phyloP scores from a whole-genome alignment of 2,797 vertebrate genomes.

The Otolemur crassicaudatus region DNA sequence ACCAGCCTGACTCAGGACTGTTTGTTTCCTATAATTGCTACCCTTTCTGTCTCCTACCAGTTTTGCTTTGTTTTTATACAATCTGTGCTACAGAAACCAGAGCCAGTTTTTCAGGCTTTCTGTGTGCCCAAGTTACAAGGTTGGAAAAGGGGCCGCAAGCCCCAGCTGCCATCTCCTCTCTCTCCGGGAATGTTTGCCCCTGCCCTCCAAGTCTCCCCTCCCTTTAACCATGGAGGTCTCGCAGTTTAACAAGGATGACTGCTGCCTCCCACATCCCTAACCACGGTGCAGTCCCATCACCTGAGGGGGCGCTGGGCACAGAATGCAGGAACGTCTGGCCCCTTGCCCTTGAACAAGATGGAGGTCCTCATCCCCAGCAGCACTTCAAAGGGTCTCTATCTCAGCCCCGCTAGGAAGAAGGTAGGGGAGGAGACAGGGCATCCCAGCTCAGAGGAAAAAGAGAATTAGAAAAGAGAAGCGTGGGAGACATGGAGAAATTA shows the following conservation, averaged over 20 bases:
- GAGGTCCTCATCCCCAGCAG: neutral
- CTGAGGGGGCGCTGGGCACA: fast-evolving
- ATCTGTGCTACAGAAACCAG: neutral
- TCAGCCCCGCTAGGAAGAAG: neutral
- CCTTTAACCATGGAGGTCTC: neutral
- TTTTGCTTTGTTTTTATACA: neutral
- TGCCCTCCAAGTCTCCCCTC: neutral
- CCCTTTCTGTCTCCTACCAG: neutral
- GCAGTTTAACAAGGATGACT: neutral
- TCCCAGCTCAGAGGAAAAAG: neutral
- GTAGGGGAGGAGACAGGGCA: neutral
- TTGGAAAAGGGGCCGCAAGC: neutral
- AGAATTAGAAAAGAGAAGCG: neutral
- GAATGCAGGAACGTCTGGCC: neutral
- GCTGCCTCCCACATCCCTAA: neutral
- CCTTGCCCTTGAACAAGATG: neutral
- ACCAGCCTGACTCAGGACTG: neutral
- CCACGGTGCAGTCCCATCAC: neutral
- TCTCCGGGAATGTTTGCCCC: neutral
- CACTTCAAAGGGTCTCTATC: neutral
- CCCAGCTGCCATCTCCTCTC: too few relatives aligned
- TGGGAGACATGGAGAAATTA: neutral
- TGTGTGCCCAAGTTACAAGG: neutral
- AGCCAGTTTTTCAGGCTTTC: neutral
- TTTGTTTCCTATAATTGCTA: neutral